phyloP scores from a whole-genome alignment of 2,113 vertebrate species.

The Menidia beryllina region DNA sequence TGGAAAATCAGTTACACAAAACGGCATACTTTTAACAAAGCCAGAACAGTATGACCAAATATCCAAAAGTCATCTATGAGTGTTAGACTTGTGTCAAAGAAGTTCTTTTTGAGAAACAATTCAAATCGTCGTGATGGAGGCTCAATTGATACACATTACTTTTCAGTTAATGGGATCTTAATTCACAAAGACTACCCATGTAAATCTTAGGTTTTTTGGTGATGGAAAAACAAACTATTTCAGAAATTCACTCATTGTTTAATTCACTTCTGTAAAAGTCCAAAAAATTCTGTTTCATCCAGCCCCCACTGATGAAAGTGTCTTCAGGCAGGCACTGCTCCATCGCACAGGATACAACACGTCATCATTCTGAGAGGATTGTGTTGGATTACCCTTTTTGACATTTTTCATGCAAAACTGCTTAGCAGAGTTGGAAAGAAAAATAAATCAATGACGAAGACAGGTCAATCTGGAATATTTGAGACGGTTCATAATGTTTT shows the following conservation, averaged over 20 bases:
- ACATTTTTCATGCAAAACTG: slow-evolving; percentile 72
- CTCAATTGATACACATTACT: not conserved
- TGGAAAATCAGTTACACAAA: not conserved
- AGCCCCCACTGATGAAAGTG: not conserved
- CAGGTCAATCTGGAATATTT: slow-evolving; percentile 49
- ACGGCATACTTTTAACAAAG: not conserved
- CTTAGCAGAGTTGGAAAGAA: slow-evolving; percentile 61
- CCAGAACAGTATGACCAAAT: not conserved
- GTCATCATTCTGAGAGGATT: slow-evolving; percentile 79
- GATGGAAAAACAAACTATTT: no score
- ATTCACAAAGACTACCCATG: not conserved
- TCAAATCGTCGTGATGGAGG: not conserved
- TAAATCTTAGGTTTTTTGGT: not conserved
- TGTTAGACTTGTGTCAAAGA: slow-evolving; percentile 1
- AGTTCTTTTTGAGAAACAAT: not conserved
- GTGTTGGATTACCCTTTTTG: slow-evolving; percentile 70
- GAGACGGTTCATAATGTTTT: slow-evolving; percentile 22
- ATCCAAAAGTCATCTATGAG: not conserved
- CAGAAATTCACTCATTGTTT: no score
- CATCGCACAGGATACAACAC: slow-evolving; percentile 52
- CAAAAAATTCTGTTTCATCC: no score
- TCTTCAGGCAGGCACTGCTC: slow-evolving; percentile 50
- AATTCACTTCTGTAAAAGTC: no score
- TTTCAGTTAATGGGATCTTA: not conserved
- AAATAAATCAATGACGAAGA: slow-evolving; percentile 24